phyloP scores from a whole-genome alignment of 1,140 invertebrate genomes.

The Ridgeia piscesae region DNA sequence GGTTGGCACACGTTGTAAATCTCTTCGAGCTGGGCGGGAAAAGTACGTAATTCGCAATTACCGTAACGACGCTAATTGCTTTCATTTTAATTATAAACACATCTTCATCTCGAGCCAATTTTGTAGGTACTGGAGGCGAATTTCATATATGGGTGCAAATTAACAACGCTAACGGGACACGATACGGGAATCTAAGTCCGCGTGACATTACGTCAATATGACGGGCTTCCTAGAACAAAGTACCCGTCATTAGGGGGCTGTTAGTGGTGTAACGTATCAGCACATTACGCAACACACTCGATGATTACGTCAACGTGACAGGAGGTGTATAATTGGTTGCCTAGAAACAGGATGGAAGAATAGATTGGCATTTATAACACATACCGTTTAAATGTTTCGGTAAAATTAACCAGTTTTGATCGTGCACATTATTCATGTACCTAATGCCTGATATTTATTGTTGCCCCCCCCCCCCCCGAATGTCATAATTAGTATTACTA shows the following conservation, averaged over 20 bases:
- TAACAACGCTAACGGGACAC: background rate
- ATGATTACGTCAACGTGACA: background rate
- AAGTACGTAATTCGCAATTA: conserved; percentile 6
- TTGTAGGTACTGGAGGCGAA: background rate
- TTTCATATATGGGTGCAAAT: background rate
- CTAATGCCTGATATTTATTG: background rate
- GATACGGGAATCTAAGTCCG: background rate
- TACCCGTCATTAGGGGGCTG: background rate
- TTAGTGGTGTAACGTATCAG: background rate
- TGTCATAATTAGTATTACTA: too few species aligned
- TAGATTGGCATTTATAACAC: background rate
- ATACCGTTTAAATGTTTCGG: background rate
- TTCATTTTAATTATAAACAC: conserved; percentile 7
- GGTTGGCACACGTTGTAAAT: background rate
- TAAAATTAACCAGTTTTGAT: background rate
- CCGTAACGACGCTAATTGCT: background rate
- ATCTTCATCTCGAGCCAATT: conserved; percentile 5
- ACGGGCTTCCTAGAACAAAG: background rate
- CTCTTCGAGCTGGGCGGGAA: background rate
- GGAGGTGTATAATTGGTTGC: conserved; percentile 4
- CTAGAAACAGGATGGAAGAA: background rate
- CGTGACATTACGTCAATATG: background rate
- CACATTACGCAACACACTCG: background rate
- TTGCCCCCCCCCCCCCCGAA: too few species aligned
- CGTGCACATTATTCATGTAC: background rate